Evolutionary conservation across 2,888 invertebrate genomes (phyloP).

Genomic region (Gastracanthus pulcherrimus): DNA sequence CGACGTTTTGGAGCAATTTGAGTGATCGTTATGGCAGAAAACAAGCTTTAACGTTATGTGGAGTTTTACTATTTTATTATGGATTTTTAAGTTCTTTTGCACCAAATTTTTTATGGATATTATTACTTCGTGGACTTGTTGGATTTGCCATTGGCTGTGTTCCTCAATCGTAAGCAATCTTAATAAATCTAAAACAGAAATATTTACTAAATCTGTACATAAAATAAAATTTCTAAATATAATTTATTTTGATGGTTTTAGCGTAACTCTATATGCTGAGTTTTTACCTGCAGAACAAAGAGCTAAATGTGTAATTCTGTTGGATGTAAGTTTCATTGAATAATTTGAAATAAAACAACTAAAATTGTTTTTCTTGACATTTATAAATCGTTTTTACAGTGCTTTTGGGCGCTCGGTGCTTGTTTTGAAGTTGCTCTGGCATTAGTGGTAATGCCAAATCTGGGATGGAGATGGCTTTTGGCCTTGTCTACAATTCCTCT

Average conservation of each 20-base stretch:
- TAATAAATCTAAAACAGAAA: background rate
- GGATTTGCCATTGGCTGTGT: constrained; percentile 98
- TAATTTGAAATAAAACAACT: background rate
- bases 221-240: constrained; percentile 49
- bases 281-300: constrained; percentile 96
- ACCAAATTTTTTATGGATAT: constrained; percentile 93
- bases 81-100: constrained; percentile 94
- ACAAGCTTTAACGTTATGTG: constrained; percentile 94
- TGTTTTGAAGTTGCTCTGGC: constrained; percentile 95
- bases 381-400: constrained; percentile 78
- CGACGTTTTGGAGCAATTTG: constrained; percentile 96
- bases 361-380: background rate
- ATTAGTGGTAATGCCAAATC: constrained; percentile 92
- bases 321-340: constrained; percentile 86
- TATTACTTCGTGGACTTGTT: constrained; percentile 93
- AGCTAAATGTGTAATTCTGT: constrained; percentile 95
- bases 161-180: constrained; percentile 92
- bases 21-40: constrained; percentile 95
- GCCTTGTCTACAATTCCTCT: constrained; percentile 95
- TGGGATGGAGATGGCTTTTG: constrained; percentile 95
- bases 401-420: constrained; percentile 97
- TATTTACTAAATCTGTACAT: constrained; percentile 40
- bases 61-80: constrained; percentile 93
- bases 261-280: constrained; percentile 96
- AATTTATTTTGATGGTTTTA: constrained; percentile 75